Base-by-base conservation (phyloP, 2,888 invertebrate genomes). In the Acleris sparsana region DNA sequence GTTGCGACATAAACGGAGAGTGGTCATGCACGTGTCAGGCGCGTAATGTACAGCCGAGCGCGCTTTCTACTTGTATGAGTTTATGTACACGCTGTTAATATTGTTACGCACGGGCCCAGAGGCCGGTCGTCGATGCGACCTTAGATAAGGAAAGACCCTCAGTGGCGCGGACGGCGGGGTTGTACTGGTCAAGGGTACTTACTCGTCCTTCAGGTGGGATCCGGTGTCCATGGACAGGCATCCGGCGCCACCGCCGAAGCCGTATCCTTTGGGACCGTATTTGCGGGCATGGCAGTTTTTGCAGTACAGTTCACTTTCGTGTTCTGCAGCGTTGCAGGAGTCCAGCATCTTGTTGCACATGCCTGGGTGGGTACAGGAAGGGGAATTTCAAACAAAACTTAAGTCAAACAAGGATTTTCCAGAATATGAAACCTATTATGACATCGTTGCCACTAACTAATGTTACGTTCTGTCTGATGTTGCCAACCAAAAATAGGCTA, bases 211-310 rank as follows among this genome's bases (percentile, higher is more conserved):
- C 83, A 99, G 95, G 87, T 98, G 98, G 73, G 97, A 95, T 76
- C 98, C 99, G 87, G 96, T 93, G 94, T 99, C 99, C 98, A 97
- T 99, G 92, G 97, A 97, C 83, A 99, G 95, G 91, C 97, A 97
- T 76, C 99, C 99, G 84, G 99, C 99, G 81, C 99, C 99, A 85
- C 98, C 98, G 78, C 99, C 99, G 92, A 99, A 99, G 80, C 99
- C 99, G 93, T 99, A 98, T 79, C 98, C 98, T 93, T 98, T 99
- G 79, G 99, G 99, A 86, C 99, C 99, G 93, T 96, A 99, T 94
- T 99, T 98, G 88, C 99, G 96, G 80, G 96, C 99, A 92, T 99
- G 99, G 94, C 99, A 99, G 84, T 95, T 94, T 94, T 99, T 99
- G 95, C 99, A 99, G 95, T 94, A 99, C 79, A 99, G 95, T 93